Evolutionary conservation across 1,140 invertebrate genomes (phyloP), one percentile per base, ranked within the genome.

Genomic region (Hylaeus anthracinus): DNA sequence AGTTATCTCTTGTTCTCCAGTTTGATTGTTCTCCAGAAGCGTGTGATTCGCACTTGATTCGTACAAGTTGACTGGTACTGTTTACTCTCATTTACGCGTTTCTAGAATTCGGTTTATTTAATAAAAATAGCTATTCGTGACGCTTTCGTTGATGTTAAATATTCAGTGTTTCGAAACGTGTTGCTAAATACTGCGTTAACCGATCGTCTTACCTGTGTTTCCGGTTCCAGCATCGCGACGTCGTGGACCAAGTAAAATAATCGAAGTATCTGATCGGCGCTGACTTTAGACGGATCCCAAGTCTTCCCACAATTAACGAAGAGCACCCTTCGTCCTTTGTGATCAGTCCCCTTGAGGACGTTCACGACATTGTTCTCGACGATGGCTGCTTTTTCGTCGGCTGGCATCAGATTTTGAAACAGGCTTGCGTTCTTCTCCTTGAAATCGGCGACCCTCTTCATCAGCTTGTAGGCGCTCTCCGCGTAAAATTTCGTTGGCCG

Each of bases 401-500:
- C 93, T 0, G 96, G 95, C 86, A 95, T 88, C 14, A 97, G 86
- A 63, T 95, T 94, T 43, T 95, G 93, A 12, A 97, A 85, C 0
- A 96, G 86, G 1, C 92, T 83, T 0, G 95, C 94, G 85, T 97
- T 94, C 79, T 96, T 96, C 6, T 95, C 94, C 88, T 95, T 96
- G 88, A 97, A 97, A 51, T 95, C 95, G 2, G 96, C 96, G 15
- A 95, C 93, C 84, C 96, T 94, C 88, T 95, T 95, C 96, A 97
- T 96, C 94, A 97, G 92, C 84, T 95, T 95, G 56, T 95, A 92
- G 0, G 97, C 97, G 91, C 96, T 97, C 80, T 97, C 94, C 0
- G 97, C 95, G 88, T 97, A 97, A 91, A 95, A 97, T 91, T 97
- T 97, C 90, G 96, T 96, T 51, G 96, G 96, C 56, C 97, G 94